Evolutionary conservation across 1,140 invertebrate genomes (phyloP).

Genomic region (Planococcus citri): DNA sequence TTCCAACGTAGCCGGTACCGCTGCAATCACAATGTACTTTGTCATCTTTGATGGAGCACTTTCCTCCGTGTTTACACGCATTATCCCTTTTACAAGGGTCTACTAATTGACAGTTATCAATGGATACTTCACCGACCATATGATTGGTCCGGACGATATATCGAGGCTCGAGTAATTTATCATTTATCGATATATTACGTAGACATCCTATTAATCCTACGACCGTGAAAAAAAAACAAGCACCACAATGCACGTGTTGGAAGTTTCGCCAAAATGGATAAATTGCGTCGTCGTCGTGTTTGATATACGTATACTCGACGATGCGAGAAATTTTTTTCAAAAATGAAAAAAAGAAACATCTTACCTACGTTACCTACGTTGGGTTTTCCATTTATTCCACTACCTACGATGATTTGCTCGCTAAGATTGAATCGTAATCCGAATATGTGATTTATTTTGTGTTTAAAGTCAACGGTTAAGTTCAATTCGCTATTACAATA

Average conservation of each 20-base stretch:
- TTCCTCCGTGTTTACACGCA: conserved; percentile 80
- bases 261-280: no score
- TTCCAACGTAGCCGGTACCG: conserved; percentile 70
- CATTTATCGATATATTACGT: conserved; percentile 73
- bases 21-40: conserved; percentile 76
- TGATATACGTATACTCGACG: no score
- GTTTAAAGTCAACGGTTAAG: conserved; percentile 57
- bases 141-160: conserved; percentile 66
- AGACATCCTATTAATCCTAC: conserved; percentile 79
- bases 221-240: not conserved
- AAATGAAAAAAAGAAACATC: no score
- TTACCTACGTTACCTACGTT: conserved; percentile 37
- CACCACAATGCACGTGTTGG: not conserved
- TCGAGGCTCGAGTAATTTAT: conserved; percentile 54
- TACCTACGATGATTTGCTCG: conserved; percentile 55
- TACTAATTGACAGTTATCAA: conserved; percentile 82
- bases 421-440: conserved; percentile 40
- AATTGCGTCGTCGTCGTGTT: no score
- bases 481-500: conserved; percentile 59
- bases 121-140: conserved; percentile 60
- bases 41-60: conserved; percentile 78
- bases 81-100: conserved; percentile 78
- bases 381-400: conserved; percentile 45
- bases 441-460: conserved; percentile 51
- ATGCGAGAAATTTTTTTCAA: no score